Evolutionary conservation across 2,113 vertebrate species (phyloP).

Genomic region (Hylia prasina): DNA sequence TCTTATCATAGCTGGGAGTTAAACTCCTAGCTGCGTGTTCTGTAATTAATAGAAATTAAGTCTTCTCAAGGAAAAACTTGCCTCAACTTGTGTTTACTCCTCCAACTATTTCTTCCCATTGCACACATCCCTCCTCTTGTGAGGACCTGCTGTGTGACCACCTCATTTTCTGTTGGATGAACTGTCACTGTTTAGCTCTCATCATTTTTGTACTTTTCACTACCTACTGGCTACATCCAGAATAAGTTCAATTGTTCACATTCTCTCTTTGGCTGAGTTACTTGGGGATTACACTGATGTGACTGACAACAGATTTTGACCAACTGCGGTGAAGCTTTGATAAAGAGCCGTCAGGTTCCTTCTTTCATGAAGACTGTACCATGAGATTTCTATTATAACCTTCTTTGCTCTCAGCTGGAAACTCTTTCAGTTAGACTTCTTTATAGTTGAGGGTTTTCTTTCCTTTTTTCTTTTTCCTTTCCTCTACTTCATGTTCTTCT

Average conservation of each 20-base stretch:
- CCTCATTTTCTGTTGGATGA: not conserved
- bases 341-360: not conserved
- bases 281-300: not conserved
- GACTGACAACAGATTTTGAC: slow-evolving; percentile 1
- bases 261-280: not conserved
- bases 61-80: not conserved
- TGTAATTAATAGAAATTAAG: not conserved
- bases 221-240: not conserved
- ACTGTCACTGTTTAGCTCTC: not conserved
- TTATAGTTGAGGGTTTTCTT: not conserved
- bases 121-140: not conserved
- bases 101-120: not conserved
- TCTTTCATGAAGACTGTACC: not conserved
- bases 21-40: not conserved
- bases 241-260: not conserved
- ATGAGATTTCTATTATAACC: slow-evolving; percentile 13
- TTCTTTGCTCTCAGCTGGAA: slow-evolving; percentile 36
- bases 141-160: not conserved
- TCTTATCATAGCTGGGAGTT: not conserved
- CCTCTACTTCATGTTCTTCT: not conserved
- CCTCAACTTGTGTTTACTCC: not conserved
- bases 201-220: not conserved
- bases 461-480: not conserved
- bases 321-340: not conserved
- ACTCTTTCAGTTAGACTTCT: not conserved